Evolutionary conservation across 2,888 invertebrate genomes (phyloP).

Genomic region (Diaphora mendica): DNA sequence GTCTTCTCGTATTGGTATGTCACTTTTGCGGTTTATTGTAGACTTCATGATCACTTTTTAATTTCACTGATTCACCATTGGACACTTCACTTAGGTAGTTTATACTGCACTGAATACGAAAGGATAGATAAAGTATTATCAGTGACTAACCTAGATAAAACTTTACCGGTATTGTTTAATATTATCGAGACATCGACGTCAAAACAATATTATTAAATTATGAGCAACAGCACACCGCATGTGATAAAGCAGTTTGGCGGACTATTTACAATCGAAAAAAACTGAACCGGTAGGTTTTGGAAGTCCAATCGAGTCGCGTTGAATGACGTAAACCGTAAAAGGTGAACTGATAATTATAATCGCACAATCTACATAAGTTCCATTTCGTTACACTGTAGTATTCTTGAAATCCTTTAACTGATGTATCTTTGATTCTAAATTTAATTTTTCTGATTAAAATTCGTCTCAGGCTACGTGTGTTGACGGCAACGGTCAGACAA

Average conservation of each 20-base stretch:
- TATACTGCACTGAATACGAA: conserved; percentile 63
- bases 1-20: conserved; percentile 46
- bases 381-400: conserved; percentile 26
- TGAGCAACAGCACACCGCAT: conserved; percentile 61
- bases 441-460: conserved; percentile 25
- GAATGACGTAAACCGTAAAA: conserved; percentile 74
- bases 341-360: conserved; percentile 60
- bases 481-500: conserved; percentile 66
- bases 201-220: conserved; percentile 50
- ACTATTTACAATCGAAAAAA: conserved; percentile 79
- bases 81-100: conserved; percentile 61
- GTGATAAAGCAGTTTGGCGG: conserved; percentile 67
- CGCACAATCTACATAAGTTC: conserved; percentile 51
- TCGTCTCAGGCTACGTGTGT: conserved; percentile 58
- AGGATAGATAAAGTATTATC: conserved; percentile 69
- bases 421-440: conserved; percentile 22
- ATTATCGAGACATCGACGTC: conserved; percentile 28
- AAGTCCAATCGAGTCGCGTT: conserved; percentile 67
- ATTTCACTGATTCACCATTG: conserved; percentile 50
- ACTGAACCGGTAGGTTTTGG: conserved; percentile 77
- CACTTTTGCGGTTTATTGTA: conserved; percentile 38
- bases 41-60: conserved; percentile 58
- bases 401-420: conserved; percentile 39
- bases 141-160: conserved; percentile 66
- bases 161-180: conserved; percentile 59